Conservation (phyloP, 1,140 invertebrate species). For the Rhyacophila brunnea region DNA sequence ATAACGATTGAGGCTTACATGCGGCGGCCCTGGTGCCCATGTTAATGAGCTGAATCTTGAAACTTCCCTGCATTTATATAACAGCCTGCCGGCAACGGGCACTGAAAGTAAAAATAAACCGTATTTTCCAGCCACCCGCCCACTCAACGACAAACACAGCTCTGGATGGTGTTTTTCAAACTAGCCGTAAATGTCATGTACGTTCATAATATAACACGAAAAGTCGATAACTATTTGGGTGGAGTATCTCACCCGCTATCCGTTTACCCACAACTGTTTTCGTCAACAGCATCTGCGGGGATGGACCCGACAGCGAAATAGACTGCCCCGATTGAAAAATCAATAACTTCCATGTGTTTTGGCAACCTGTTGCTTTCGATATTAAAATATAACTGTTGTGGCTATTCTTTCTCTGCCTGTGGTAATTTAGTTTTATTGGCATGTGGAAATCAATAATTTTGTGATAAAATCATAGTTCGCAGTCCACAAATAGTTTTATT, state of each 20-base stretch:
- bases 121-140: neutral
- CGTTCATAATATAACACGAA: neutral
- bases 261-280: neutral
- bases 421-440: no score
- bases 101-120: conserved; percentile 9
- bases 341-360: conserved; percentile 2
- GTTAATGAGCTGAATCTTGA: conserved; percentile 67
- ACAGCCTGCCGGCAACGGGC: conserved; percentile 22
- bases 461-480: no score
- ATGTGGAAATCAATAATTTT: no score
- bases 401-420: no score
- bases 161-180: neutral
- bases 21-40: conserved; percentile 72
- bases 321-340: neutral
- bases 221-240: neutral
- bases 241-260: neutral
- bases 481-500: no score
- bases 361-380: neutral
- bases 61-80: conserved; percentile 54
- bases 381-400: neutral
- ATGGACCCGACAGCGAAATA: neutral
- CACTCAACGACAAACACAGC: neutral
- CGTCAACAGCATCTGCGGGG: neutral
- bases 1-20: conserved; percentile 63
- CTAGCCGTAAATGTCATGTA: neutral